phyloP scores from a whole-genome alignment of 2,797 vertebrate species.

The Tokudaia muenninki region DNA sequence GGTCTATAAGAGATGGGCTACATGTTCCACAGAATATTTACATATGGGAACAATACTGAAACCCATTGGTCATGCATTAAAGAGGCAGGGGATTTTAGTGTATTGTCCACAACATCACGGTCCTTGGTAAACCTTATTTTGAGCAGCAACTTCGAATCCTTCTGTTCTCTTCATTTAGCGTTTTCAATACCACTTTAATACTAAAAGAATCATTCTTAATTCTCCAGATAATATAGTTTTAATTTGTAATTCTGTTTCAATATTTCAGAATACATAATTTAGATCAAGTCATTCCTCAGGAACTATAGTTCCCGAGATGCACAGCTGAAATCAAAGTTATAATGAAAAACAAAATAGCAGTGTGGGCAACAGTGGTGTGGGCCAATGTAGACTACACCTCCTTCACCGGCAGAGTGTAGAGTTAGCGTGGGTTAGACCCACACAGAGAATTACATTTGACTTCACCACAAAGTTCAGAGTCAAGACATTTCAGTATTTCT shows the following conservation, averaged over 20 bases:
- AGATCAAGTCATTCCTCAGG: conserved; percentile 12
- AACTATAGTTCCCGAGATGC: neutral
- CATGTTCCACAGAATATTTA: conserved; percentile 9
- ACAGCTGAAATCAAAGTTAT: conserved; percentile 14
- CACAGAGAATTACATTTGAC: neutral
- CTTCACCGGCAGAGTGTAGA: neutral
- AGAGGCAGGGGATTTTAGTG: neutral
- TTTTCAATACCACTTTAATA: neutral
- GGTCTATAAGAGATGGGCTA: neutral
- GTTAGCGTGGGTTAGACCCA: neutral
- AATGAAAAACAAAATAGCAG: neutral
- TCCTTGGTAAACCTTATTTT: conserved; percentile 55
- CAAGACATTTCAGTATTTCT: neutral
- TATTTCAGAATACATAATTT: conserved; percentile 65
- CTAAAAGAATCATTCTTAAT: conserved; percentile 30
- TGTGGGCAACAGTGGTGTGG: neutral
- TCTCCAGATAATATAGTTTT: conserved; percentile 27
- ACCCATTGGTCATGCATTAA: neutral
- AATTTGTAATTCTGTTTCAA: conserved; percentile 26
- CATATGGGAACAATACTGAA: neutral
- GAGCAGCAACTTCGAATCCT: neutral
- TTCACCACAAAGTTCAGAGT: neutral
- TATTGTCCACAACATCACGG: neutral
- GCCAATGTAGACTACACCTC: neutral
- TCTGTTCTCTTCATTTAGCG: neutral